These are phyloP conservation scores for Schizaphis graminum DNA, from an alignment of 2,888 invertebrate species.

Conservation along the genomic window DNA sequence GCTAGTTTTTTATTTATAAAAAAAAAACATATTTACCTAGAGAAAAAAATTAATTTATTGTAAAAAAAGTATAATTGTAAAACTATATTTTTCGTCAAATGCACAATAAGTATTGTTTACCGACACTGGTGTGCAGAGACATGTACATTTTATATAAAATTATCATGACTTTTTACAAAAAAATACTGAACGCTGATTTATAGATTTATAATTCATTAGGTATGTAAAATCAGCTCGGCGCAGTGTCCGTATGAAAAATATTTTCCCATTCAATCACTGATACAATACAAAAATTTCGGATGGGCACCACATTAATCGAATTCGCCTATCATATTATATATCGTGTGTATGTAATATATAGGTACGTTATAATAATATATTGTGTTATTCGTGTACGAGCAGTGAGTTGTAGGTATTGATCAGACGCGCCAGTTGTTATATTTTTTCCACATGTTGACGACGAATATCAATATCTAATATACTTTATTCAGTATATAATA, in stretches of 20 bases:
- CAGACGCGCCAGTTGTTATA: conserved; percentile 36
- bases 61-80: background rate
- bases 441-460: background rate
- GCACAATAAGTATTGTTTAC: background rate
- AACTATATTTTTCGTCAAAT: background rate
- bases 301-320: background rate
- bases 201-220: background rate
- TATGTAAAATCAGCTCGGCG: background rate
- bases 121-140: background rate
- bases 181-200: too few species aligned
- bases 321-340: background rate
- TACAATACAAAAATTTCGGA: background rate
- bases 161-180: background rate
- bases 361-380: background rate
- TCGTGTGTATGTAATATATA: background rate
- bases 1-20: background rate
- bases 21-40: background rate
- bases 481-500: background rate
- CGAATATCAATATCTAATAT: background rate
- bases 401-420: conserved; percentile 15
- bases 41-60: background rate
- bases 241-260: background rate
- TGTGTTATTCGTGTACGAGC: background rate
- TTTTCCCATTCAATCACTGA: background rate
- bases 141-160: background rate